Conservation (phyloP, 2,797 vertebrate genomes). For the Scolopax bukidnonensis region DNA sequence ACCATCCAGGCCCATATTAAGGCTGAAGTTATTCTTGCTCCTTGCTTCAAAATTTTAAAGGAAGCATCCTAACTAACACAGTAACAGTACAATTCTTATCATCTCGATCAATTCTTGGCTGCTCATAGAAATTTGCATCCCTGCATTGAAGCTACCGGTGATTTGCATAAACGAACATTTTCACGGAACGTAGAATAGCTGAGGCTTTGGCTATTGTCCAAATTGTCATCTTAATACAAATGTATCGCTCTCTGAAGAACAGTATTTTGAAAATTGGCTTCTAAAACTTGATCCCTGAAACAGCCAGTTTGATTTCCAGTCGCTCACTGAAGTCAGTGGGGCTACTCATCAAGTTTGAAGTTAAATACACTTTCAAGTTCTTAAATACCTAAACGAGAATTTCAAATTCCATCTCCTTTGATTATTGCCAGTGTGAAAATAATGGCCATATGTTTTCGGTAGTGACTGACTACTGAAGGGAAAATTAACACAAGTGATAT, state of each 20-base stretch:
- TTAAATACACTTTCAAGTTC: constrained; percentile 21
- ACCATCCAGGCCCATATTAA: background rate
- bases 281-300: constrained; percentile 13
- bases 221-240: constrained; percentile 9
- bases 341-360: constrained; percentile 18
- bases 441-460: background rate
- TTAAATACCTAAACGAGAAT: constrained; percentile 17
- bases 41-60: background rate
- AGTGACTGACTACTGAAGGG: background rate
- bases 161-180: constrained; percentile 30
- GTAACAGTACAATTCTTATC: background rate
- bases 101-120: background rate
- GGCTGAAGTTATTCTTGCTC: background rate
- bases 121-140: background rate
- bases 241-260: background rate
- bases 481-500: background rate
- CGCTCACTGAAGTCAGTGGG: background rate
- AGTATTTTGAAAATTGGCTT: constrained; percentile 34
- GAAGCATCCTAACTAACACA: background rate
- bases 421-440: background rate
- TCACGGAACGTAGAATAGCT: background rate
- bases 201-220: constrained; percentile 28
- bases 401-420: background rate
- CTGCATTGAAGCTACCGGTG: background rate
- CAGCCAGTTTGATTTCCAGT: constrained; percentile 42